phyloP scores from a whole-genome alignment of 2,888 invertebrate genomes.

The Agriopis marginaria region DNA sequence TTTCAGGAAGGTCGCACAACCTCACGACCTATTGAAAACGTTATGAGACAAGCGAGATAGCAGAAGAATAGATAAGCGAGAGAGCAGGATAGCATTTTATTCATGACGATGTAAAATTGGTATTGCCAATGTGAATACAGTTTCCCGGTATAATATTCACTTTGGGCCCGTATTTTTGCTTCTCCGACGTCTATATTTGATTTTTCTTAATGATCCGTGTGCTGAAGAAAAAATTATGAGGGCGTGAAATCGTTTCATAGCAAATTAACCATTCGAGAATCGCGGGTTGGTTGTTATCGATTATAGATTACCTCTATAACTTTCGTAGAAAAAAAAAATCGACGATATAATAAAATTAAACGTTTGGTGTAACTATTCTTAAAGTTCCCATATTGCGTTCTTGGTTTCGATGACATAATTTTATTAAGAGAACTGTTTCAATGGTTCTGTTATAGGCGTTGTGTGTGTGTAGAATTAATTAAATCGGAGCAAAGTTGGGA shows the following conservation, averaged over 20 bases:
- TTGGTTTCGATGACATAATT: slow-evolving; percentile 22
- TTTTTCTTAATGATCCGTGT: slow-evolving; percentile 38
- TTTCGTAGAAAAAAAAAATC: no score
- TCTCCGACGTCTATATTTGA: slow-evolving; percentile 16
- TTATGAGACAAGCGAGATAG: slow-evolving; percentile 18
- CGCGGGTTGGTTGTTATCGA: slow-evolving; percentile 61
- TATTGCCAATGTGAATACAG: not conserved
- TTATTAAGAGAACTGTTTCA: slow-evolving; percentile 21
- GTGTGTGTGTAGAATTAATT: slow-evolving; percentile 35
- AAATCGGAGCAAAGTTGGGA: slow-evolving; percentile 25
- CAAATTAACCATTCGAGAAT: slow-evolving; percentile 63
- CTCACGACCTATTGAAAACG: slow-evolving; percentile 17
- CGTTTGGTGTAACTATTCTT: not conserved
- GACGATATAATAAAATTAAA: slow-evolving; percentile 35
- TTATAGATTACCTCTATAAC: slow-evolving; percentile 71
- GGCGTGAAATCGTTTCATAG: slow-evolving; percentile 56
- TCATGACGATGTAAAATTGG: not conserved
- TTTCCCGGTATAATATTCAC: slow-evolving; percentile 2
- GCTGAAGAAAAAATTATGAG: slow-evolving; percentile 54
- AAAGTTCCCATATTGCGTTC: not conserved
- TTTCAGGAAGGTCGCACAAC: slow-evolving; percentile 8
- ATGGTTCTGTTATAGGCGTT: slow-evolving; percentile 29
- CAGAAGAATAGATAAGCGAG: slow-evolving; percentile 2
- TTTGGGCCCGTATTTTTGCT: not conserved
- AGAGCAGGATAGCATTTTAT: not conserved